Evolutionary conservation across 2,113 vertebrate species (phyloP), one percentile per base, ranked within the genome.

Genomic region (Leucoraja erinaceus): DNA sequence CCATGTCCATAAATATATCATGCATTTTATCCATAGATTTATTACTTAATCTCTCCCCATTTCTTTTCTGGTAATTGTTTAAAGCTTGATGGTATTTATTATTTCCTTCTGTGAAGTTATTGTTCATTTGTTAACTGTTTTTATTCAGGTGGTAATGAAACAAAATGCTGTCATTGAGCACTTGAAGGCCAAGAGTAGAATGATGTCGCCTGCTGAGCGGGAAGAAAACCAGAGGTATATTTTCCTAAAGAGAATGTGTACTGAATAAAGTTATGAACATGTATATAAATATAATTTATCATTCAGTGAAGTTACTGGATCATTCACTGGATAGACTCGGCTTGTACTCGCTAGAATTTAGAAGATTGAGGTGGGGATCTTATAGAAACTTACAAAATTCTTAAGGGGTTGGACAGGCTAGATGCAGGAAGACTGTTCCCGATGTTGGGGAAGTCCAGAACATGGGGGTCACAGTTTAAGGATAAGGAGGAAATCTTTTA

Each of bases 141-240:
- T 95, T 86, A 94, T 95, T 4, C 95, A 99, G 98, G 96, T 96
- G 94, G 96, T 96, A 78, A 96, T 97, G 96, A 99, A 99, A 94
- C 98, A 99, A 94, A 98, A 98, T 93, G 96, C 97, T 88, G 95
- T 98, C 93, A 97, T 98, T 94, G 98, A 99, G 92, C 98, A 99
- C 95, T 96, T 98, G 95, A 99, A 99, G 93, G 93, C 93, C 9
- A 98, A 98, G 95, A 99, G 97, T 96, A 98, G 99, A 95, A 97
- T 95, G 11, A 94, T 98, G 96, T 98, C 98, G 94, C 98, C 98
- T 93, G 96, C 97, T 33, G 98, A 99, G 94, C 96, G 98, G 93
- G 98, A 99, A 94, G 98, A 99, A 95, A 99, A 99, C 95, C 98
- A 99, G 95, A 98, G 98, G 98, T 99, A 95, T 96, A 95, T 54